Conservation (phyloP, 2,888 invertebrate genomes). For the Catocala nupta region DNA sequence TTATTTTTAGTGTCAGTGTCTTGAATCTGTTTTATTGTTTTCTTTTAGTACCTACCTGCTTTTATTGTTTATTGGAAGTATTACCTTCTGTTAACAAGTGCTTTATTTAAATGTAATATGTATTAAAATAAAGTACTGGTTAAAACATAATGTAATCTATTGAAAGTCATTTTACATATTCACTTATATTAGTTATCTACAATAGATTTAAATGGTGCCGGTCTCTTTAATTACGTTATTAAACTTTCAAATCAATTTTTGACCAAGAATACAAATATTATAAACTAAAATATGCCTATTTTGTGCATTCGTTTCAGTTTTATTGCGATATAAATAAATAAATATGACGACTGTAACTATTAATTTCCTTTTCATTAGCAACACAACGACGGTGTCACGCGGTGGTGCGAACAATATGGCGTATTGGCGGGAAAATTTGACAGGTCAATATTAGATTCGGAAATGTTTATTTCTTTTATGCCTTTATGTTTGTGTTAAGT, state of each 20-base stretch:
- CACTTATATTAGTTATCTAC: too few species aligned
- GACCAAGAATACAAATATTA: not conserved
- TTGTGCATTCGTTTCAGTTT: not conserved
- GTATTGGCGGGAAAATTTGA: constrained; percentile 76
- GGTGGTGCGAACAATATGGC: constrained; percentile 75
- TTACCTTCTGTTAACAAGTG: not conserved
- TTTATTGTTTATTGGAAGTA: not conserved
- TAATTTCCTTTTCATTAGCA: constrained; percentile 81
- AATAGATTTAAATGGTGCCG: too few species aligned
- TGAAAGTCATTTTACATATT: too few species aligned
- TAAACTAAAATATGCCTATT: not conserved
- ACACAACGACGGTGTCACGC: constrained; percentile 79
- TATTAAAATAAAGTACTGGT: too few species aligned
- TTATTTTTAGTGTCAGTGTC: not conserved
- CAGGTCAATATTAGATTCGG: constrained; percentile 68
- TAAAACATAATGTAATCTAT: too few species aligned
- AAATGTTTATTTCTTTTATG: constrained; percentile 53
- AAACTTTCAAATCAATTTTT: too few species aligned
- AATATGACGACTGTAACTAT: constrained; percentile 69
- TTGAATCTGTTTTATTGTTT: not conserved
- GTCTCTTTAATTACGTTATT: too few species aligned
- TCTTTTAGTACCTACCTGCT: not conserved
- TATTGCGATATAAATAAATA: constrained; percentile 28
- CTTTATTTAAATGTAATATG: too few species aligned
- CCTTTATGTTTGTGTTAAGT: constrained; percentile 37